These are phyloP conservation scores for Dipodomys ordii DNA, from an alignment of 2,113 vertebrate genomes.

Conservation along the genomic window DNA sequence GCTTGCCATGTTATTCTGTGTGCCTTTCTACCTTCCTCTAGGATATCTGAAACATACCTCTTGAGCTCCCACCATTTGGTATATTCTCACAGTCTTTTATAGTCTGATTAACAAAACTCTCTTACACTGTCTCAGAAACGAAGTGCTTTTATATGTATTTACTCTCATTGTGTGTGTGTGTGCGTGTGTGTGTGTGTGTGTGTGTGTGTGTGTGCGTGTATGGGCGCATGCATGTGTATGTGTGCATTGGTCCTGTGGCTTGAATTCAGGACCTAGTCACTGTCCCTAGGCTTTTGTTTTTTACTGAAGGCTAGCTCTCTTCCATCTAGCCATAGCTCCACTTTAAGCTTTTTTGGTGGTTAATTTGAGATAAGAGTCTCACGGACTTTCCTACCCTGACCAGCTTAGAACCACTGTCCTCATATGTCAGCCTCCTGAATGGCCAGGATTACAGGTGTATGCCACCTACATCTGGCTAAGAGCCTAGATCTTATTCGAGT, in stretches of 20 bases:
- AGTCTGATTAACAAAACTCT: not conserved
- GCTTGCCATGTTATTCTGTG: not conserved
- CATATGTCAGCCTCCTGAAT: too few species aligned
- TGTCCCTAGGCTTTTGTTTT: not conserved
- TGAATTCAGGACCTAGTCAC: too few species aligned
- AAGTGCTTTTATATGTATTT: not conserved
- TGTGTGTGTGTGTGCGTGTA: too few species aligned
- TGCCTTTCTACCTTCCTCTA: conserved; percentile 17
- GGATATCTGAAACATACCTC: not conserved
- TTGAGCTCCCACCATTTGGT: not conserved
- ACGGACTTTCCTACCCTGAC: too few species aligned
- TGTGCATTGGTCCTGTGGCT: too few species aligned
- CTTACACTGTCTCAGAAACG: not conserved
- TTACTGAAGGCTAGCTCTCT: not conserved
- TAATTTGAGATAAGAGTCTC: too few species aligned
- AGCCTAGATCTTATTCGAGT: not conserved
- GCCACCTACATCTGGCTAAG: not conserved
- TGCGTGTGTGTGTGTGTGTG: not conserved
- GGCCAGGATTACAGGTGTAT: not conserved
- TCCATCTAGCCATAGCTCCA: not conserved
- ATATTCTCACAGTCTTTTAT: not conserved
- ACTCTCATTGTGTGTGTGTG: not conserved
- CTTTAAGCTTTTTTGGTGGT: too few species aligned
- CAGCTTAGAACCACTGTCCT: too few species aligned
- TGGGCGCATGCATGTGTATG: too few species aligned